Conservation (phyloP, 2,888 invertebrate species). For the Alcis repandata region DNA sequence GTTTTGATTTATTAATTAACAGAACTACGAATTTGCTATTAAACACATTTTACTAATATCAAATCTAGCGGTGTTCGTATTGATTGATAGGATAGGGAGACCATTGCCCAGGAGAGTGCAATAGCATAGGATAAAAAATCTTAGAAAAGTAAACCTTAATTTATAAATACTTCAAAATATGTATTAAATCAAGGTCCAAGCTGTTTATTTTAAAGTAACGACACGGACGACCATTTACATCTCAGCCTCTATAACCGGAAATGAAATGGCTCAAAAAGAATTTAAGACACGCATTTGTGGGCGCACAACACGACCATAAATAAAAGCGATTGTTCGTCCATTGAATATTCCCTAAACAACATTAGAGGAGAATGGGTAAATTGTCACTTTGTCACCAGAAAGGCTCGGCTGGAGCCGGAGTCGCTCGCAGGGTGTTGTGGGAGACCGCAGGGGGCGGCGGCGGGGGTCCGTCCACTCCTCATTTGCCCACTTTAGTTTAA, state of each 20-base stretch:
- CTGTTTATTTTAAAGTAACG: background rate
- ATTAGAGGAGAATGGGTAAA: constrained; percentile 82
- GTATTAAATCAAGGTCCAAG: background rate
- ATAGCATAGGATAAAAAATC: too few relatives aligned
- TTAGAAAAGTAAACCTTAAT: too few relatives aligned
- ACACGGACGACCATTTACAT: constrained; percentile 9
- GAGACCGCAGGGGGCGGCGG: constrained; percentile 59
- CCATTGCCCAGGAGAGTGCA: too few relatives aligned
- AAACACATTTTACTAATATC: too few relatives aligned
- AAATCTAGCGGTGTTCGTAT: too few relatives aligned
- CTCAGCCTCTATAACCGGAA: constrained; percentile 65
- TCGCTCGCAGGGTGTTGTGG: constrained; percentile 62
- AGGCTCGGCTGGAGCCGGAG: constrained; percentile 64
- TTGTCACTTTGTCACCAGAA: constrained; percentile 81
- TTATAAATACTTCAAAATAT: background rate
- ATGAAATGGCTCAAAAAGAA: constrained; percentile 77
- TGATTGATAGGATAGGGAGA: too few relatives aligned
- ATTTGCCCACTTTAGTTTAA: constrained; percentile 62
- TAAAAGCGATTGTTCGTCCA: constrained; percentile 75
- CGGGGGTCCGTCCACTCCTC: constrained; percentile 56
- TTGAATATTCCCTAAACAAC: constrained; percentile 81
- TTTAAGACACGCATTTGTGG: constrained; percentile 70
- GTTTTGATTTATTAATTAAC: too few relatives aligned
- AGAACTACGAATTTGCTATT: too few relatives aligned
- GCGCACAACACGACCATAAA: constrained; percentile 78